Evolutionary conservation across 1,140 invertebrate species (phyloP), one percentile per base, ranked within the genome.

Genomic region (Brachionus paranguensis): DNA sequence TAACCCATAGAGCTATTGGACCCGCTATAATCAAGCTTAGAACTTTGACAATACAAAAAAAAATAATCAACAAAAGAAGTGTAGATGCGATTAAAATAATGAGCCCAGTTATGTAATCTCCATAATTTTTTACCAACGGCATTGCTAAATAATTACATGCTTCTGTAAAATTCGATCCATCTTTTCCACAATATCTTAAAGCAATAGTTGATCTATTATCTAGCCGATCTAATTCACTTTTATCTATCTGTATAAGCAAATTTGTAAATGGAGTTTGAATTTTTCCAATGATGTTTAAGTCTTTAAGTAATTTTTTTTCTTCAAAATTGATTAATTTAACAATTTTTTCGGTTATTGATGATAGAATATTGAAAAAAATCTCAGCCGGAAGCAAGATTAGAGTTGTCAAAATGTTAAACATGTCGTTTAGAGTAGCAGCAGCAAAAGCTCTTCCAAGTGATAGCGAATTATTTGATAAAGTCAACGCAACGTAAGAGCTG

Each of bases 401-500:
- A n/a, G 91, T 91, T 11, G 89, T 90, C 27, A 91, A 85, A 90
- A 90, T 90, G 86, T 91, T 91, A 87, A 91, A 91, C 88, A 91
- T 91, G 85, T 92, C 91, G 85, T 92, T 91, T 10, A 92, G 89
- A n/a, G 91, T 91, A 29, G 91, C 91, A 0, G 90, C 91, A 24
- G 91, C 90, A 86, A 92, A 92, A 2, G 91, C 91, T 72, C 90
- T 85, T 72, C 91, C 85, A 85, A 70, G 90, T 85, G 85, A 92
- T 91, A 84, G 91, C 88, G 27, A 89, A 86, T 68, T 88, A 87
- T 65, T 91, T 87, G 11, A 88, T 86, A 10, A n/a, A 20, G 78
- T 64, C 27, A 92, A 85, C 2, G 91, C 90, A 6, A 92, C 91
- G 6, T 92, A 88, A 0, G 91, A 92, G 85, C 53, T 81, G 11